These are phyloP conservation scores for Vimba vimba DNA, from an alignment of 2,113 vertebrate species.

Conservation along the genomic window DNA sequence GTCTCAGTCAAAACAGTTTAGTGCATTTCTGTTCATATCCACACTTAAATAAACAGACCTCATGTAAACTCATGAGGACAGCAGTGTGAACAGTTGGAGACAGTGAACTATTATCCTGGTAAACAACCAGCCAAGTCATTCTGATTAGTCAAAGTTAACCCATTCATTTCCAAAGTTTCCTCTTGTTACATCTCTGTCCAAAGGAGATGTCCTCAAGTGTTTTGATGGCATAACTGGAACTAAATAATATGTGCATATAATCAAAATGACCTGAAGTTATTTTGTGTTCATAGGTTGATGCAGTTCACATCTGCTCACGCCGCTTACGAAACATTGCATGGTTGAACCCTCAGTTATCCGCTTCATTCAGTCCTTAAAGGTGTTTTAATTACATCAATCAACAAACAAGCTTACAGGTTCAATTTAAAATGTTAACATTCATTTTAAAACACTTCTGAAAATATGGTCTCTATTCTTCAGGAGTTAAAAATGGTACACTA, in stretches of 20 bases:
- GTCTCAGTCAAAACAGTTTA: slow-evolving; percentile 27
- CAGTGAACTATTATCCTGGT: slow-evolving; percentile 21
- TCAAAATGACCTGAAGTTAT: neutral
- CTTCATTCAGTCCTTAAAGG: neutral
- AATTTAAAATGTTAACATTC: slow-evolving; percentile 41
- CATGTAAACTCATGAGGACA: neutral
- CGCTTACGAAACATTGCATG: neutral
- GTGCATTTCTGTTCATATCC: neutral
- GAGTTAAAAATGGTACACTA: slow-evolving; percentile 64
- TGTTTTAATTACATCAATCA: slow-evolving; percentile 71
- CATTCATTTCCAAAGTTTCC: neutral
- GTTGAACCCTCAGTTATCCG: neutral
- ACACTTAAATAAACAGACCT: neutral
- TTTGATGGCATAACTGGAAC: neutral
- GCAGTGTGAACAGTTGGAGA: neutral
- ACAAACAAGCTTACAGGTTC: slow-evolving; percentile 60
- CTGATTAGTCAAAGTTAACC: slow-evolving; percentile 24
- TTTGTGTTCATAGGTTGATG: neutral
- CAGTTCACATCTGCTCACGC: neutral
- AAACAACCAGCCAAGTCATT: neutral
- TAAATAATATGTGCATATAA: neutral
- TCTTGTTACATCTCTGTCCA: neutral
- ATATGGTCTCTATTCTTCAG: slow-evolving; percentile 63
- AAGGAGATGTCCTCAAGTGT: neutral
- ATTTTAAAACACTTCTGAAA: slow-evolving; percentile 66